Base-by-base conservation (phyloP, 2,113 vertebrate species). In the Lethenteron camtschaticum region DNA sequence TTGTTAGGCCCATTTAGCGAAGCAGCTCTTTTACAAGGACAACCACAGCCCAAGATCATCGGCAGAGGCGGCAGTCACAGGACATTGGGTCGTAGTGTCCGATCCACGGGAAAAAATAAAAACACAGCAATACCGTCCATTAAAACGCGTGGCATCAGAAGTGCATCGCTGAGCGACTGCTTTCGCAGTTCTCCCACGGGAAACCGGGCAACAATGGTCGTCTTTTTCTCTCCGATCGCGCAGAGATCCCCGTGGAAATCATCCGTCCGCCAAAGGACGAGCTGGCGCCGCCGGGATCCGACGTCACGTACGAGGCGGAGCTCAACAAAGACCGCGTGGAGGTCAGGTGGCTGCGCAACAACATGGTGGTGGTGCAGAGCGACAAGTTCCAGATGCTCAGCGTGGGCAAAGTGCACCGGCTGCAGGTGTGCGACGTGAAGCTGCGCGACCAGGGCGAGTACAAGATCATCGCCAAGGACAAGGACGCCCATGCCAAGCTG, bases 341-440 rank as follows among this genome's bases (percentile, higher is more conserved):
- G 68, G 87, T 96, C 59, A 92, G 88, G 71, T 97, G 94, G 94
- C 77, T 95, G 75, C 88, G 90, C 77, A 96, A 96, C 78, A 96
- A 96, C 74, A 97, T 97, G 88, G 82, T 94, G 73, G 83, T 97
- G 1, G 80, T 94, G 74, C 91, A 95, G 74, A 89, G 94, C 76
- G 94, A 97, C 79, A 97, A 97, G 74, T 87, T 96, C 77, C 91
- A 95, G 80, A 96, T 96, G 91, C 90, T 96, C 81, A 96, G 89
- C 73, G 94, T 96, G 78, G 88, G 85, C 68, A 96, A 94, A 73
- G 74, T 89, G 71, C 91, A 97, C 76, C 80, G 90, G 68, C 79
- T 97, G 24, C 91, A 97, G 75, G 83, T 97, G 69, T 97, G 91
- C 58, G 87, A 96, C 70, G 88, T 97, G 76, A 84, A 80, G 73